phyloP scores from a whole-genome alignment of 2,113 vertebrate species.

The Tupaia tana region DNA sequence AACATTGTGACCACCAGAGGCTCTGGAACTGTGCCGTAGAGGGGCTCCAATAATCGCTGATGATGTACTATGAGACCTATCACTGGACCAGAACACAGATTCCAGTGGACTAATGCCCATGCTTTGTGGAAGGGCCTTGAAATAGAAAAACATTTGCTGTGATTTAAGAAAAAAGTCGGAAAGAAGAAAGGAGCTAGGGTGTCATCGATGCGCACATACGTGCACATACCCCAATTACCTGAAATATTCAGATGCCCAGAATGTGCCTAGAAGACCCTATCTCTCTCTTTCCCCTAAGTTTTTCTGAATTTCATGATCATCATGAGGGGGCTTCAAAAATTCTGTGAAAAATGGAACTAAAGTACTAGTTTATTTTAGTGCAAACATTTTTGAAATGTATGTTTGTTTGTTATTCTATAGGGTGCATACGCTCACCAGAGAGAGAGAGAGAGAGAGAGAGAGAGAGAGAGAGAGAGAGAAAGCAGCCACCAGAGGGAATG shows the following conservation, averaged over 20 bases:
- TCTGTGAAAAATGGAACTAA: no score
- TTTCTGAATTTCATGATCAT: not conserved
- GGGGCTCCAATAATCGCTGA: not conserved
- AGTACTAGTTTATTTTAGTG: no score
- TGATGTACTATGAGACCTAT: not conserved
- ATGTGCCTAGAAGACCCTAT: rapidly evolving
- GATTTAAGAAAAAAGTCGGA: not conserved
- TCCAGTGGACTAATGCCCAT: not conserved
- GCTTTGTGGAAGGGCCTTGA: not conserved
- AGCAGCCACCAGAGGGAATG: no score
- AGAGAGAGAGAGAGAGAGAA: no score
- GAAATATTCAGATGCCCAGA: not conserved
- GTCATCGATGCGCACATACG: not conserved
- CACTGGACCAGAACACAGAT: not conserved
- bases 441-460: no score
- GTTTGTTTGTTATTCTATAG: no score
- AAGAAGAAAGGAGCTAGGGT: not conserved
- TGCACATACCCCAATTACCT: not conserved
- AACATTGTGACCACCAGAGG: not conserved
- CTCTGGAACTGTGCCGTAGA: not conserved
- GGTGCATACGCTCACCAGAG: no score
- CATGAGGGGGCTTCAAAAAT: no score
- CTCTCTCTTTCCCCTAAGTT: not conserved
- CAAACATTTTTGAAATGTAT: no score
- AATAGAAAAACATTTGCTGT: not conserved